phyloP scores from a whole-genome alignment of 1,140 invertebrate species.

The Brachionus manjavacas region DNA sequence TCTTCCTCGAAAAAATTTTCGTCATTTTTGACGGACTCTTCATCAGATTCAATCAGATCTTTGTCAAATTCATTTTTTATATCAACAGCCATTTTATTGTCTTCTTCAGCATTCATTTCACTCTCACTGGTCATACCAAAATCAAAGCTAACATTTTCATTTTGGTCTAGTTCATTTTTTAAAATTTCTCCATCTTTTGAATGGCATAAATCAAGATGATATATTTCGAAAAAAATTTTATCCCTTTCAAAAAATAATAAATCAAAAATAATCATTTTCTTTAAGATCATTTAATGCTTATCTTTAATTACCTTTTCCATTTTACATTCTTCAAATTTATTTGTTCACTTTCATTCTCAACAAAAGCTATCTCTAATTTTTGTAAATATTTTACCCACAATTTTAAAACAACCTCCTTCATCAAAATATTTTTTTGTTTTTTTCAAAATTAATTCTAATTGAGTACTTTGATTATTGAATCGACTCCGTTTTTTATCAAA shows the following conservation, averaged over 20 bases:
- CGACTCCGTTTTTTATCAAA: not conserved
- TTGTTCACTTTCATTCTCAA: not conserved
- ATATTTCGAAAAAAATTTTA: conserved; percentile 7
- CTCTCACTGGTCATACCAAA: not conserved
- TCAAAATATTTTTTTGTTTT: not conserved
- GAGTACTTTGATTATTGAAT: not conserved
- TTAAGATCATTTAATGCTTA: not conserved
- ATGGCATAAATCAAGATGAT: conserved; percentile 3
- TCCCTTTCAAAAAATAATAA: conserved; percentile 3
- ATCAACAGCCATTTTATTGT: not conserved
- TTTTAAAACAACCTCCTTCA: conserved; percentile 23
- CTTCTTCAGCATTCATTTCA: not conserved
- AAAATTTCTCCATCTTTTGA: not conserved
- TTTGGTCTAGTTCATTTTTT: not conserved
- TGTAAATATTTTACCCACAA: conserved; percentile 14
- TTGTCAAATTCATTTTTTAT: not conserved
- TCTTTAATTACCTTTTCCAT: not conserved
- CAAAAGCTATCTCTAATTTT: conserved; percentile 35
- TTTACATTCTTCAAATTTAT: conserved; percentile 35
- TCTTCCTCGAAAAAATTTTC: not conserved
- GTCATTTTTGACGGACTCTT: not conserved
- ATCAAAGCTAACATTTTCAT: not conserved
- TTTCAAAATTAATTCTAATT: not conserved
- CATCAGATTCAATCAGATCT: not conserved
- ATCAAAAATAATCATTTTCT: not conserved